phyloP scores from a whole-genome alignment of 1,140 invertebrate genomes.

The Ceratoteleas bidentatus region DNA sequence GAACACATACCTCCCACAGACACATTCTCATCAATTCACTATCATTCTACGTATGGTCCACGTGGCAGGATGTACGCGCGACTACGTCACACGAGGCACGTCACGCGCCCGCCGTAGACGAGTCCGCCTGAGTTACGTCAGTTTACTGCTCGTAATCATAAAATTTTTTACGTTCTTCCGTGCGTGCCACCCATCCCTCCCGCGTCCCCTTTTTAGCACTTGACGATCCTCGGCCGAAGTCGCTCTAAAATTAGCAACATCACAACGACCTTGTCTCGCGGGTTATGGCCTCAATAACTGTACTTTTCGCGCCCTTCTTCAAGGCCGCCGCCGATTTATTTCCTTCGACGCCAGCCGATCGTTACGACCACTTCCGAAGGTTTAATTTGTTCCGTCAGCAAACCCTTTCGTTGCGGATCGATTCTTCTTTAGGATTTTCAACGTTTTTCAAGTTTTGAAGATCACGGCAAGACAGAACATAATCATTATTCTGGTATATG shows the following conservation, averaged over 20 bases:
- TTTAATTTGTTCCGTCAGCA: conserved; percentile 5
- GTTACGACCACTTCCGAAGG: not conserved
- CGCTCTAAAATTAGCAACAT: conserved; percentile 64
- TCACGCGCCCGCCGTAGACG: conserved; percentile 72
- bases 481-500: too few relatives aligned
- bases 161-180: conserved; percentile 79
- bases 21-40: conserved; percentile 54
- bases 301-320: conserved; percentile 59
- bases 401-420: not conserved
- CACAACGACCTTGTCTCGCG: conserved; percentile 57
- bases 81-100: conserved; percentile 76
- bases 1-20: conserved; percentile 28
- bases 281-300: conserved; percentile 61
- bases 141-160: conserved; percentile 81
- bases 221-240: conserved; percentile 50
- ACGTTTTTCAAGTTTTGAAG: too few relatives aligned
- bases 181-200: conserved; percentile 62
- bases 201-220: conserved; percentile 46
- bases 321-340: conserved; percentile 47
- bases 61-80: conserved; percentile 73
- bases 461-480: too few relatives aligned
- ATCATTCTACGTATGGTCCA: conserved; percentile 67
- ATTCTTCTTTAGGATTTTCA: conserved; percentile 7
- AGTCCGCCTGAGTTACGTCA: conserved; percentile 76
- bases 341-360: conserved; percentile 30